phyloP scores from a whole-genome alignment of 2,113 vertebrate genomes.

The Polypterus bichir region DNA sequence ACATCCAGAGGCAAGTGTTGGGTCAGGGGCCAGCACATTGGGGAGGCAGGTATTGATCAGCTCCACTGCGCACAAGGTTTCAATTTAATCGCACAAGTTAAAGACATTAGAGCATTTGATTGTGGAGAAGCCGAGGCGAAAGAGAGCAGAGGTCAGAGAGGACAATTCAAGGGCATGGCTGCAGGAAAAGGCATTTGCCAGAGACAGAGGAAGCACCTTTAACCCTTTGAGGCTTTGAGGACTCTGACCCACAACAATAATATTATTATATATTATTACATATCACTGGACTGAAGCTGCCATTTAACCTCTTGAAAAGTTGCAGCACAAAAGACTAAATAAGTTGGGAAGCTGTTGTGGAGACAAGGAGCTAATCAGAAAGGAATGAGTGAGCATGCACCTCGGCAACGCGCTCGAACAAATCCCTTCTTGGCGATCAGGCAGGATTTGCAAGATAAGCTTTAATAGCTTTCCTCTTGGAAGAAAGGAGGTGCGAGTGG shows the following conservation, averaged over 20 bases:
- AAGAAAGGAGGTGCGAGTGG: too few species aligned
- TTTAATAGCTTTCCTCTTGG: too few species aligned
- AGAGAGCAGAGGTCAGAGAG: slow-evolving; percentile 35
- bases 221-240: slow-evolving; percentile 10
- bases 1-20: slow-evolving; percentile 38
- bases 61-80: slow-evolving; percentile 52
- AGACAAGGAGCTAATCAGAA: neutral
- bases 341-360: neutral
- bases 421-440: too few species aligned
- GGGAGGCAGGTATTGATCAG: slow-evolving; percentile 36
- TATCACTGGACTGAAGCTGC: slow-evolving; percentile 1
- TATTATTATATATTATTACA: slow-evolving; percentile 22
- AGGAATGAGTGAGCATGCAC: neutral
- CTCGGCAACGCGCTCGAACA: neutral
- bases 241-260: slow-evolving; percentile 12
- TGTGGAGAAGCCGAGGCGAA: slow-evolving; percentile 25
- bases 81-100: slow-evolving; percentile 50
- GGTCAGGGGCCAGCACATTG: slow-evolving; percentile 49
- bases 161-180: slow-evolving; percentile 34
- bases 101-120: slow-evolving; percentile 32
- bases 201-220: slow-evolving; percentile 30
- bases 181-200: slow-evolving; percentile 5
- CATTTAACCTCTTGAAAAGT: neutral
- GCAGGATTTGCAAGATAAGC: too few species aligned
- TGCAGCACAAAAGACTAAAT: too few species aligned